Evolutionary conservation across 2,113 vertebrate species (phyloP), one percentile per base, ranked within the genome.

Genomic region (Piprites chloris): DNA sequence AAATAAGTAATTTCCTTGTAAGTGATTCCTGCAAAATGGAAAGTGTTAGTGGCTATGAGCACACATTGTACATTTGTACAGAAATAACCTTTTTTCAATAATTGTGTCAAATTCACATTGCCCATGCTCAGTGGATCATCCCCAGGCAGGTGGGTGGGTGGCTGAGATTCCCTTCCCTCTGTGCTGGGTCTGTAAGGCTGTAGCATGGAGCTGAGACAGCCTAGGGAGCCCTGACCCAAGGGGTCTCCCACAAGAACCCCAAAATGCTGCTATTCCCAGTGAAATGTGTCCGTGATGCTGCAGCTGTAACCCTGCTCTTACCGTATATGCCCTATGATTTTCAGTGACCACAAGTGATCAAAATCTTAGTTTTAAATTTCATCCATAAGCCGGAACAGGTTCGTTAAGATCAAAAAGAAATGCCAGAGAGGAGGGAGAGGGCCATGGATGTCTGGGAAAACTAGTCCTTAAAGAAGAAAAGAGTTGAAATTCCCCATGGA

Each of bases 351-450:
- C 85, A 90, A 93, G 27, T 33, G 59, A 91, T 59, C 75, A 94
- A 85, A 55, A 55, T 61, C 72, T 93, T 80, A 53, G 55, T 55
- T 90, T 91, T 80, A 86, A 88, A 74, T 90, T 62, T 71, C 82
- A 37, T 88, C 72, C 93, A 53, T 79, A 79, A 66, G 20, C 17
- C 1, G 17, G 11, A 87, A 93, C 92, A 97, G 93, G 95, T 96
- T 95, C 79, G 74, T 26, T n/a, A 75, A 91, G 93, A 96, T 94
- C 78, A 96, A 95, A 96, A 90, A 5, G 41, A 89, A 85, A 69
- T 35, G 24, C 68, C 76, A 84, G 35, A 53, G 78, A 65, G 46
- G 37, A 94, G 59, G 50, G 59, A 93, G 8, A 83, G 44, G 63
- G n/a, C 53, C 2, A 2, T 46, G 75, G 30, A 71, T 63, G 92